Evolutionary conservation across 2,888 invertebrate species (phyloP).

Genomic region (Electrophaes corylata): DNA sequence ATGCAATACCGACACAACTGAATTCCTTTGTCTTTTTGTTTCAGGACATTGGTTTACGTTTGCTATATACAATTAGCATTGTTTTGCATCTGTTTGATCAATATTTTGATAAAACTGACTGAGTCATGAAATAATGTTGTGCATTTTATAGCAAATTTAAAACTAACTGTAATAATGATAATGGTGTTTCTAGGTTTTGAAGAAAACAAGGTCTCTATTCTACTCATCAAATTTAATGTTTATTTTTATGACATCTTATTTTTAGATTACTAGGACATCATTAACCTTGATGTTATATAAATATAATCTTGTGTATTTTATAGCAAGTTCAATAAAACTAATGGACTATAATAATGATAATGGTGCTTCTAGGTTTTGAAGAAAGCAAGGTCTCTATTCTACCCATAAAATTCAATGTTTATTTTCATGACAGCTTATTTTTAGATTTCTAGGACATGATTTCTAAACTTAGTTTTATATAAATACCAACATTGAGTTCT

Average conservation of each 20-base stretch:
- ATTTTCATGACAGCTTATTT: not conserved
- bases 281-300: not conserved
- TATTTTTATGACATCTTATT: not conserved
- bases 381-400: not conserved
- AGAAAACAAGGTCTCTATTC: not conserved
- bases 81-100: constrained; percentile 15
- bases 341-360: not conserved
- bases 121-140: constrained; percentile 6
- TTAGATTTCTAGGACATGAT: not conserved
- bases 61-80: constrained; percentile 14
- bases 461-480: not conserved
- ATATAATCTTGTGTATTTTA: not conserved
- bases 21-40: not conserved
- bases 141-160: not conserved
- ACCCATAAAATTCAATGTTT: not conserved
- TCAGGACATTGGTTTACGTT: not conserved
- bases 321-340: not conserved
- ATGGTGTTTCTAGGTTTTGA: not conserved
- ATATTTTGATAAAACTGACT: constrained; percentile 7
- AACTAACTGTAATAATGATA: not conserved
- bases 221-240: not conserved
- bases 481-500: not conserved
- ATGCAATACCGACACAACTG: no score
- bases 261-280: not conserved
- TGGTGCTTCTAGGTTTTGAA: not conserved